These are phyloP conservation scores for Shargacucullia verbasci DNA, from an alignment of 2,888 invertebrate species.

Conservation along the genomic window DNA sequence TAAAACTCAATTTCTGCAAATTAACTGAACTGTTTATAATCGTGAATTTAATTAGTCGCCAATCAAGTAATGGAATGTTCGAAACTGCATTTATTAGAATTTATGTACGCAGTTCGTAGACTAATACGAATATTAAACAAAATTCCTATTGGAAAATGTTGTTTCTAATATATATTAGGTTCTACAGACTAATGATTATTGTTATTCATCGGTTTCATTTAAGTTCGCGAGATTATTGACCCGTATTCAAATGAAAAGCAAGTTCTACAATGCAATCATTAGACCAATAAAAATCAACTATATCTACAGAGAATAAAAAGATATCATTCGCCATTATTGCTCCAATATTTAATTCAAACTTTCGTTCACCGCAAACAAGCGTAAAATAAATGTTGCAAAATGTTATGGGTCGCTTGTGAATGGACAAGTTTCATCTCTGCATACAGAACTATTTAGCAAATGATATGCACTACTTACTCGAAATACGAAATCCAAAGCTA, in stretches of 20 bases:
- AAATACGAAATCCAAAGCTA: constrained; percentile 70
- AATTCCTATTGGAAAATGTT: constrained; percentile 20
- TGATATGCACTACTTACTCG: constrained; percentile 78
- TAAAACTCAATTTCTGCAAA: constrained; percentile 23
- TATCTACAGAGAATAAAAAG: constrained; percentile 52
- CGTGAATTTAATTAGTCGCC: constrained; percentile 30
- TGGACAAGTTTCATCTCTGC: constrained; percentile 66
- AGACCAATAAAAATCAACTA: constrained; percentile 44
- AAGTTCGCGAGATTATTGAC: constrained; percentile 31
- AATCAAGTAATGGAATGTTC: constrained; percentile 4
- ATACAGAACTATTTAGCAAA: constrained; percentile 70
- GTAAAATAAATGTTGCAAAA: constrained; percentile 68
- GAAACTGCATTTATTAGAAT: constrained; percentile 7
- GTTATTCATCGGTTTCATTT: constrained; percentile 28
- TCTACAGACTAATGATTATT: constrained; percentile 21
- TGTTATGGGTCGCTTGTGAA: constrained; percentile 63
- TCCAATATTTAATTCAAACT: constrained; percentile 60
- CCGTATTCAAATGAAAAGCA: constrained; percentile 42
- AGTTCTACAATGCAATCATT: constrained; percentile 45
- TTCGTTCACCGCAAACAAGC: constrained; percentile 60
- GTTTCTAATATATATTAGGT: constrained; percentile 13
- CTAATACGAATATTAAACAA: constrained; percentile 13
- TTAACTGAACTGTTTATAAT: constrained; percentile 27
- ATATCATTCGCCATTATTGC: constrained; percentile 52
- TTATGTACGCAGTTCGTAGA: constrained; percentile 1